Percentiles rank a stretch among this genome's conserved stretches.
Evolutionary conservation across 2,113 vertebrate genomes (phyloP).

Genomic region (Ariopsis seemanni): DNA sequence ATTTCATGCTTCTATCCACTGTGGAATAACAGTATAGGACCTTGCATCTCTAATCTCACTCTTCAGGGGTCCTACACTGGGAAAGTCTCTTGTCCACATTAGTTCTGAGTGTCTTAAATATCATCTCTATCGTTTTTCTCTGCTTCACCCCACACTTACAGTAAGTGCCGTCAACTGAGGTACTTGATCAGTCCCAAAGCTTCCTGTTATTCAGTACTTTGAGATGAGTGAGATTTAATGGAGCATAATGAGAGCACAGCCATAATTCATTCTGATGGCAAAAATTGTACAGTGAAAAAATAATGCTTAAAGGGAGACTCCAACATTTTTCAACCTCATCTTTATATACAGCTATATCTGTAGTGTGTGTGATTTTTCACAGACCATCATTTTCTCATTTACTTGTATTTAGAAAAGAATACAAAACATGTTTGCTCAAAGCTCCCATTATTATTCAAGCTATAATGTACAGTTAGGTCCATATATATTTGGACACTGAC

Average conservation of each 20-base stretch:
- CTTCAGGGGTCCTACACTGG: conserved; percentile 9
- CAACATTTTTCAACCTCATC: background rate
- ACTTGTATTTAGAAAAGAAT: background rate
- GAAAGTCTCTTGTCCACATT: background rate
- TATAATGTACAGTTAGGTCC: background rate
- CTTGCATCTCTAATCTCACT: background rate
- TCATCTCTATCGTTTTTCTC: background rate
- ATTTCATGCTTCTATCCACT: background rate
- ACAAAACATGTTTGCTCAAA: background rate
- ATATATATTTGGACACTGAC: no score
- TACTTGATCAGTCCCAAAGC: conserved; percentile 14
- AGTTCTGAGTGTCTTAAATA: background rate
- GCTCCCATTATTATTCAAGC: background rate
- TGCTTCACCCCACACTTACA: conserved; percentile 24
- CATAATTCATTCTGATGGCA: background rate
- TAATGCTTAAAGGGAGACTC: background rate
- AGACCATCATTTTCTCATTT: background rate
- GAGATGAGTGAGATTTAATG: conserved; percentile 25
- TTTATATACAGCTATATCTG: background rate
- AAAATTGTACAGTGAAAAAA: conserved; percentile 3
- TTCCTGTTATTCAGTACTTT: conserved; percentile 21
- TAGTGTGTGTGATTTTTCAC: background rate
- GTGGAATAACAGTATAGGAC: background rate
- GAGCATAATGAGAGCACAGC: background rate
- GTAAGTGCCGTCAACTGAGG: conserved; percentile 41